These are phyloP conservation scores for Castor canadensis DNA, from an alignment of 2,113 vertebrate species.

Conservation along the genomic window DNA sequence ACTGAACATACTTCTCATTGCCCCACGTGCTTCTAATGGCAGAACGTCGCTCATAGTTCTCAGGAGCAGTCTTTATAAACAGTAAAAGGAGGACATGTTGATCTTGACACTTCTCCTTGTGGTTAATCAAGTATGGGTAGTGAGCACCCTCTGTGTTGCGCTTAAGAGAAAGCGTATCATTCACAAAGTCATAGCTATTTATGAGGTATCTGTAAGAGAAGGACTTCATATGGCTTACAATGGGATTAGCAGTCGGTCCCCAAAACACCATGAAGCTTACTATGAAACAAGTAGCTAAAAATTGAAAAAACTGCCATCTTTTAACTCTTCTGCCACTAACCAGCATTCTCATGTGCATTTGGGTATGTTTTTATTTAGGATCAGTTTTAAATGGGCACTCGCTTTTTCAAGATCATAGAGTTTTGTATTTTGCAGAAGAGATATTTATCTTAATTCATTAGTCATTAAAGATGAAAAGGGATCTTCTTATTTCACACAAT, in stretches of 20 bases:
- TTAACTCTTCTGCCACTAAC: conserved; percentile 87
- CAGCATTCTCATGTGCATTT: conserved; percentile 88
- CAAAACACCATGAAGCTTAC: conserved; percentile 90
- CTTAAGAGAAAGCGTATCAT: conserved; percentile 86
- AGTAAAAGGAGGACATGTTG: conserved; percentile 91
- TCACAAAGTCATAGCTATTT: conserved; percentile 93
- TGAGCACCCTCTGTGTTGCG: conserved; percentile 76
- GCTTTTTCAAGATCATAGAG: conserved; percentile 43
- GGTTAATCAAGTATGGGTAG: conserved; percentile 91
- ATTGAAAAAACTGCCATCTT: conserved; percentile 89
- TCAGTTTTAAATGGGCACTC: conserved; percentile 56
- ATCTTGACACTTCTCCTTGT: conserved; percentile 86
- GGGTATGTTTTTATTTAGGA: conserved; percentile 56
- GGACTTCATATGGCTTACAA: conserved; percentile 92
- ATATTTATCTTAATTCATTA: conserved; percentile 72
- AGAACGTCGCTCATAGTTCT: conserved; percentile 87
- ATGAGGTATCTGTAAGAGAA: conserved; percentile 94
- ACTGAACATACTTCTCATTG: conserved; percentile 86
- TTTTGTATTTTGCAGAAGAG: conserved; percentile 59
- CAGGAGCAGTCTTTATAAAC: conserved; percentile 93
- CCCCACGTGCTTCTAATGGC: conserved; percentile 94
- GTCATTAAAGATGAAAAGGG: conserved; percentile 37
- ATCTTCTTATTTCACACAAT: conserved; percentile 67
- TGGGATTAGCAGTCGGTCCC: conserved; percentile 86
- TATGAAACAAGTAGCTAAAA: conserved; percentile 89